Evolutionary conservation across 2,888 invertebrate species (phyloP), one percentile per base, ranked within the genome.

Genomic region (Neocrepidodera transversa): DNA sequence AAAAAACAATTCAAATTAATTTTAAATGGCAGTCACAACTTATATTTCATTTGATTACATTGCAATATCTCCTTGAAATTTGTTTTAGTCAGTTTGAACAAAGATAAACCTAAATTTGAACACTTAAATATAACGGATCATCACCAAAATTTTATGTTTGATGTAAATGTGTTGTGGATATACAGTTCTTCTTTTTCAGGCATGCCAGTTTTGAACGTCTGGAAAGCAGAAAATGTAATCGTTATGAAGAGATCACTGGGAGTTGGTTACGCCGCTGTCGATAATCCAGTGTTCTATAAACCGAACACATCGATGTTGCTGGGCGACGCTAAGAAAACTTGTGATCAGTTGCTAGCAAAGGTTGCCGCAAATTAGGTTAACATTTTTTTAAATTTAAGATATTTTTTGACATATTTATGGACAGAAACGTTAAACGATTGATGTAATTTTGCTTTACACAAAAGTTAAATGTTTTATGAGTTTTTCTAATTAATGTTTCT

Each of bases 251-350:
- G 95, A 26, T 60, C 64, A 6, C 50, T 63, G 6, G 64, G 67
- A 36, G 62, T 64, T 10, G 65, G 95, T 1, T 95, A 95, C 78
- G 94, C 94, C 0, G 94, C 94, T 0, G 94, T 95, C 0, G 95
- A 95, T 79, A 95, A 95, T 79, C 94, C 94, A 4, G 88, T 95
- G 66, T 95, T 95, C 84, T 95, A 93, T 83, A 93, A 93, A 77
- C 86, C 88, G 13, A 94, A 95, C 82, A 92, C 93, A 0, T 84
- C 86, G 45, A 89, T 95, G 95, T 83, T 95, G 75, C 83, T 95
- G 17, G 94, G 94, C 32, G 94, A 95, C 76, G 94, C 94, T 49
- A 95, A 95, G 85, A 92, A 93, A 78, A 93, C 92, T 5, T 94
- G 93, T 76, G 93, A 94, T 76, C 87, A 89, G 8, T 83, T 95